phyloP scores from a whole-genome alignment of 2,888 invertebrate genomes.

The Synergus gifuensis region DNA sequence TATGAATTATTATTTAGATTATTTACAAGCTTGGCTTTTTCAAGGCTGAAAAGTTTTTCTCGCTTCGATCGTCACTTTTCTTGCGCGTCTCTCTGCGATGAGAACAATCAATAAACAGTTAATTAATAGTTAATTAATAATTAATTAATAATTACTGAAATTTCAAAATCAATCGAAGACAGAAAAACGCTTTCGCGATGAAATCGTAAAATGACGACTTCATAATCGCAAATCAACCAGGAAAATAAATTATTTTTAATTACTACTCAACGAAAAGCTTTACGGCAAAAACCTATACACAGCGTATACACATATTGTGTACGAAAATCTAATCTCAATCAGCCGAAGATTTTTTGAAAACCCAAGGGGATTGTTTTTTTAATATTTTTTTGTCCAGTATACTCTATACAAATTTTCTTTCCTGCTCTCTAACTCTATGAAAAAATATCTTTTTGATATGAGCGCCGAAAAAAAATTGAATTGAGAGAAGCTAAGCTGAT shows the following conservation, averaged over 20 bases:
- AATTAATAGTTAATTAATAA: too few relatives aligned
- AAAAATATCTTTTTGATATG: conserved; percentile 52
- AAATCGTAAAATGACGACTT: neutral
- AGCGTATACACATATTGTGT: conserved; percentile 44
- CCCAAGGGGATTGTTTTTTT: conserved; percentile 49
- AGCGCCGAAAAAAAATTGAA: neutral
- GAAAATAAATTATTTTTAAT: conserved; percentile 32
- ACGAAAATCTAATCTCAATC: conserved; percentile 52
- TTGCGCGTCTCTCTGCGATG: conserved; percentile 14
- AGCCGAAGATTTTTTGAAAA: conserved; percentile 42
- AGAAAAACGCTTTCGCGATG: neutral
- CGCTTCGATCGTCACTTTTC: conserved; percentile 41
- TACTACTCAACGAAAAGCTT: conserved; percentile 38
- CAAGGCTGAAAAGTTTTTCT: conserved; percentile 44
- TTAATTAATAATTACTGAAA: neutral
- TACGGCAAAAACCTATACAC: conserved; percentile 32
- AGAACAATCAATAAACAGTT: neutral
- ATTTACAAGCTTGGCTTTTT: conserved; percentile 52
- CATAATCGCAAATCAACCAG: conserved; percentile 27
- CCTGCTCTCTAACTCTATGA: conserved; percentile 47
- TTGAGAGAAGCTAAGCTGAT: neutral
- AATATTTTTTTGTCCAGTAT: conserved; percentile 53
- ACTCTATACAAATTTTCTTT: conserved; percentile 53
- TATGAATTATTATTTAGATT: conserved; percentile 45
- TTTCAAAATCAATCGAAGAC: neutral